A percentile compares a stretch with the other conserved stretches of the same genome.
Conservation (phyloP, 1,140 invertebrate species). For the Neotoxoptera formosana region DNA sequence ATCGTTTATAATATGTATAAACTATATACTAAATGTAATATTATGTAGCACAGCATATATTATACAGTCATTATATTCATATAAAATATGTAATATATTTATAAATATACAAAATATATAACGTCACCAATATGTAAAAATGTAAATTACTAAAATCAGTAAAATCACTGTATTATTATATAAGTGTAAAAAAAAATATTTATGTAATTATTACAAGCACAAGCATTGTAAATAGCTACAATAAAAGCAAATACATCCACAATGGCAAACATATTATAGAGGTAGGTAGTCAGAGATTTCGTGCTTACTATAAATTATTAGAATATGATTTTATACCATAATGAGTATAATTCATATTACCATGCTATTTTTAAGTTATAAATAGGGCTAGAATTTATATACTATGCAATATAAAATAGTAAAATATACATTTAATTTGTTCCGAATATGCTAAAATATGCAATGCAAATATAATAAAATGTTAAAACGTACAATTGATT, state of each 20-base stretch:
- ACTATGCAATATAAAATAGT: not conserved
- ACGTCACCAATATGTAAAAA: not conserved
- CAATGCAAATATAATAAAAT: not conserved
- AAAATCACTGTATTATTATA: not conserved
- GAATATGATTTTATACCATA: not conserved
- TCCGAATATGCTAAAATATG: not conserved
- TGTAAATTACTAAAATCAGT: not conserved
- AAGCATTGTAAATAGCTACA: slow-evolving; percentile 7
- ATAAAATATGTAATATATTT: not conserved
- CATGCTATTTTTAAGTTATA: not conserved
- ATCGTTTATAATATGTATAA: not conserved
- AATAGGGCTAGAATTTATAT: not conserved
- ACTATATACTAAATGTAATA: not conserved
- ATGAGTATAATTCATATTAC: not conserved
- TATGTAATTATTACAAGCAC: not conserved
- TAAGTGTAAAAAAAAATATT: not conserved
- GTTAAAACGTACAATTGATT: not conserved
- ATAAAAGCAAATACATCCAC: not conserved
- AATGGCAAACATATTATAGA: not conserved
- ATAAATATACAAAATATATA: not conserved
- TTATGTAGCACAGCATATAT: not conserved
- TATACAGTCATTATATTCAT: no score
- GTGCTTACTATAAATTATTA: not conserved
- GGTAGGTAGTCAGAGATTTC: not conserved
- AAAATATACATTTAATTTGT: not conserved